Conservation (phyloP, 2,797 vertebrate species). For the Emydoidea blandingii region DNA sequence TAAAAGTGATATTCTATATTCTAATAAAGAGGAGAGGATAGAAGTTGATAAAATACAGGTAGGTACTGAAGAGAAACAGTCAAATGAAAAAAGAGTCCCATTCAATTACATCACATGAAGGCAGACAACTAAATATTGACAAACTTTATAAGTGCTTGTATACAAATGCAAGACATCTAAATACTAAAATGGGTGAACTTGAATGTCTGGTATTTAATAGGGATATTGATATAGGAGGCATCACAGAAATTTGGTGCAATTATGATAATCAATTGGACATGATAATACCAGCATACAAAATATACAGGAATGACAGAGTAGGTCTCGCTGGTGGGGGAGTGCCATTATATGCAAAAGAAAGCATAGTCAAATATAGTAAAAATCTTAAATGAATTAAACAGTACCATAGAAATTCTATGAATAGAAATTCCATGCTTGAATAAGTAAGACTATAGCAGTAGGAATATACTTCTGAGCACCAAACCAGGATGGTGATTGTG, state of each 20-base stretch:
- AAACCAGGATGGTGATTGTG: background rate
- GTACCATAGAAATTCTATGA: background rate
- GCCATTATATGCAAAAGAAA: background rate
- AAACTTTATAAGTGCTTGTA: background rate
- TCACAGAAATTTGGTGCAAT: background rate
- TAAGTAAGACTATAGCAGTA: background rate
- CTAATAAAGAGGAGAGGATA: background rate
- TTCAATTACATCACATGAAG: background rate
- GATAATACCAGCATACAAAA: background rate
- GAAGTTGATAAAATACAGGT: background rate
- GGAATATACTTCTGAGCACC: background rate
- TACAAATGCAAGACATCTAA: background rate
- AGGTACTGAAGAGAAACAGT: background rate
- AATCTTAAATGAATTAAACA: background rate
- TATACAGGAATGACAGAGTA: no score
- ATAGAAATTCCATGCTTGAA: background rate
- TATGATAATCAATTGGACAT: background rate
- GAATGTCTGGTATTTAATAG: background rate
- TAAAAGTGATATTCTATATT: background rate
- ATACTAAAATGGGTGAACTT: background rate
- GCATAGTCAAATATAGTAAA: background rate
- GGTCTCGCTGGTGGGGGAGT: background rate
- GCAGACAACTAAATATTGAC: background rate
- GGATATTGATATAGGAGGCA: background rate
- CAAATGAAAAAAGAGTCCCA: background rate